Conservation (phyloP, 2,888 invertebrate genomes). For the Prosapia bicincta region DNA sequence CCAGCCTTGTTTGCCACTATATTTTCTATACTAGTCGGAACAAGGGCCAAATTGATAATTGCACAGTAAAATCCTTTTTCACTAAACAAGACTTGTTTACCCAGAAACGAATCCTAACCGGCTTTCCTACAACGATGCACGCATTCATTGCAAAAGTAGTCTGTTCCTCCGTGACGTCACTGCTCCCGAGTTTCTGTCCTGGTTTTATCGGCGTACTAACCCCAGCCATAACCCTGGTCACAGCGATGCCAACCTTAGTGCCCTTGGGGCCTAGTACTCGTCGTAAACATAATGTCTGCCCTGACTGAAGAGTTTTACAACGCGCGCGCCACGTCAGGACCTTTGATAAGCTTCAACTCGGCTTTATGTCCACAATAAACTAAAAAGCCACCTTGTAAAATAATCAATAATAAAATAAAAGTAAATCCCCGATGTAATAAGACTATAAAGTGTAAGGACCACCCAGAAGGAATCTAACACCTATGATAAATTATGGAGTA, state of each 20-base stretch:
- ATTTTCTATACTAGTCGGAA: too few relatives aligned
- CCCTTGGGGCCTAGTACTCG: neutral
- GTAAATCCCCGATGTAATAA: neutral
- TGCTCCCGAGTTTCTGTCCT: neutral
- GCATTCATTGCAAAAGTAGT: too few relatives aligned
- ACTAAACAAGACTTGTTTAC: too few relatives aligned
- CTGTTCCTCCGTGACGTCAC: too few relatives aligned
- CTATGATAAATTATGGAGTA: neutral
- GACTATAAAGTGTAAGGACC: neutral
- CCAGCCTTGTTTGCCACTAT: too few relatives aligned
- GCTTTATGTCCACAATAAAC: neutral
- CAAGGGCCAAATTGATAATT: too few relatives aligned
- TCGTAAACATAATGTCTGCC: neutral
- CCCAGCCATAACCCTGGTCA: neutral
- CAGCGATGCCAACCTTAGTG: neutral
- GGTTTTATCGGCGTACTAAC: neutral
- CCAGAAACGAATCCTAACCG: too few relatives aligned
- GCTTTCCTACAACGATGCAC: too few relatives aligned
- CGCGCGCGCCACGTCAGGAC: neutral
- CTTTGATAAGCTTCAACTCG: neutral
- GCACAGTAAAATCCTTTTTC: too few relatives aligned
- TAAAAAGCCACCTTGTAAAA: constrained; percentile 2
- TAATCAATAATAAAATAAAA: neutral
- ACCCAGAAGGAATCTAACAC: neutral
- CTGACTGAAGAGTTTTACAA: neutral